Conservation (phyloP, 2,888 invertebrate species). For the Dione vanillae region DNA sequence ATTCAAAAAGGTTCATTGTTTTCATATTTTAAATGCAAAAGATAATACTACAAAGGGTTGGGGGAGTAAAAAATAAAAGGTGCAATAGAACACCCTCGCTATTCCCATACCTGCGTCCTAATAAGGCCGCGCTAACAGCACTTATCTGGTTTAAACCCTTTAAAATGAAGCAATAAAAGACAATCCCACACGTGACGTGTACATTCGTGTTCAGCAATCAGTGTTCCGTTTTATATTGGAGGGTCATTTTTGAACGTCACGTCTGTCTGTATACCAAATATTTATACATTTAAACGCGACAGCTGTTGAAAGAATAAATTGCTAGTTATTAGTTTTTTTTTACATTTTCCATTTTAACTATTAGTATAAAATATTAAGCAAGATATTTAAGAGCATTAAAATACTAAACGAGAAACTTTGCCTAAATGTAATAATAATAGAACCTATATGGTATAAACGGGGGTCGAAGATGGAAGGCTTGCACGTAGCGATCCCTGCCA, state of each 20-base stretch:
- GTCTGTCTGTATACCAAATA: neutral
- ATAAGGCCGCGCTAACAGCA: conserved; percentile 61
- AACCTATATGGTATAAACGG: too few species aligned
- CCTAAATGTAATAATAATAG: too few species aligned
- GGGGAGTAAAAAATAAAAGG: conserved; percentile 23
- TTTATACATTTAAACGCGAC: neutral
- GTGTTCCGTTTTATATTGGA: conserved; percentile 30
- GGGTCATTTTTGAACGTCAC: conserved; percentile 9
- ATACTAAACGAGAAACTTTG: too few species aligned
- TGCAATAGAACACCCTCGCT: conserved; percentile 30
- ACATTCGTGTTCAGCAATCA: conserved; percentile 40
- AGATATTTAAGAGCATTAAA: neutral
- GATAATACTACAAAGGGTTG: conserved; percentile 20
- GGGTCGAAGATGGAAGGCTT: too few species aligned
- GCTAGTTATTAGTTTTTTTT: neutral
- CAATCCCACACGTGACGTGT: conserved; percentile 47
- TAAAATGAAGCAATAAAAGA: conserved; percentile 76
- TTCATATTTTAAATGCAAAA: conserved; percentile 17
- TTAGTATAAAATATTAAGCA: neutral
- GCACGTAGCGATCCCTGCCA: too few species aligned
- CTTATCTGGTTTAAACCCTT: conserved; percentile 71
- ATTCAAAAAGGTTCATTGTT: conserved; percentile 1
- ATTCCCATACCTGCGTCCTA: conserved; percentile 55
- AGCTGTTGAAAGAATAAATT: neutral
- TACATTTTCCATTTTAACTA: neutral